These are phyloP conservation scores for Hozukius guyotensis DNA, from an alignment of 2,797 vertebrate species.

Conservation along the genomic window DNA sequence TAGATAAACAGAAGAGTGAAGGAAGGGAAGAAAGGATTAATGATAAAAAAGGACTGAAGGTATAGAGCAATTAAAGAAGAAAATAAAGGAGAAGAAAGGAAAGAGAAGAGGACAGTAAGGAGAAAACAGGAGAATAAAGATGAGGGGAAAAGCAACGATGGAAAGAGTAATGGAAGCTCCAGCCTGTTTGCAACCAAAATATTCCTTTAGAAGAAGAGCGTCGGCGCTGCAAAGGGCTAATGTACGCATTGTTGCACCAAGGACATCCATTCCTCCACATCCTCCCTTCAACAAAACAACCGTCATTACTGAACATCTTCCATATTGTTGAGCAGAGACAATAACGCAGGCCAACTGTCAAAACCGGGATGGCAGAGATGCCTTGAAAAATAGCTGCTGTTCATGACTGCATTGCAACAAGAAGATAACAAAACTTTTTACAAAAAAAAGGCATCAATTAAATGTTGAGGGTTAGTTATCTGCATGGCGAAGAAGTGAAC, in stretches of 20 bases:
- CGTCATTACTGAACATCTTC: not conserved
- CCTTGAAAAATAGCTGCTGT: not conserved
- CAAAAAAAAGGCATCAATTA: no score
- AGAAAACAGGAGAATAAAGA: not conserved
- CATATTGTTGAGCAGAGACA: not conserved
- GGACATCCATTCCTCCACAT: constrained; percentile 7
- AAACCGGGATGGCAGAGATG: not conserved
- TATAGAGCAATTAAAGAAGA: not conserved
- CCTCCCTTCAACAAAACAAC: not conserved
- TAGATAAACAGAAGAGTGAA: not conserved
- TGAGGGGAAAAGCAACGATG: not conserved
- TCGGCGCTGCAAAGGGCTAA: constrained; percentile 4
- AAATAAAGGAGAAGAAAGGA: not conserved
- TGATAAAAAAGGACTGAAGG: not conserved
- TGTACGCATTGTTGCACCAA: constrained; percentile 21
- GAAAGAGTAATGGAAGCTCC: not conserved
- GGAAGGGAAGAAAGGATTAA: not conserved
- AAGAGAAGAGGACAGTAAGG: not conserved
- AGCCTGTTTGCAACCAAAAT: not conserved
- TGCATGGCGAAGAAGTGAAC: no score
- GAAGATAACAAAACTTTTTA: not conserved
- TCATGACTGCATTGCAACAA: not conserved
- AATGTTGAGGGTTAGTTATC: no score
- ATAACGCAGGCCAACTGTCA: not conserved
- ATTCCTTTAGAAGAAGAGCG: not conserved